These are phyloP conservation scores for Antennarius maculatus DNA, from an alignment of 2,797 vertebrate genomes.

Conservation along the genomic window DNA sequence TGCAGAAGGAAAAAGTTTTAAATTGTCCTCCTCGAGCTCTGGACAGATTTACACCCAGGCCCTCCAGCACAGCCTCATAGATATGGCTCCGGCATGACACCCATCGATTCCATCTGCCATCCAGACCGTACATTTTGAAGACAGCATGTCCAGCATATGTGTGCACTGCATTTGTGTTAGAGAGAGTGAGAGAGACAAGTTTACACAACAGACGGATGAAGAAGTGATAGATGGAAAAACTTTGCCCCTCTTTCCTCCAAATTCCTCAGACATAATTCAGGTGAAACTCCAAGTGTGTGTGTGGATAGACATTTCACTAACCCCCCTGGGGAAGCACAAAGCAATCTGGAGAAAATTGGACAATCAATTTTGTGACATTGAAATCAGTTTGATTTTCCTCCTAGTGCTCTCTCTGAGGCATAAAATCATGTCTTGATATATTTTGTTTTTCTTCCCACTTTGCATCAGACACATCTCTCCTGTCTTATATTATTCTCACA, in stretches of 20 bases:
- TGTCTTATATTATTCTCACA: slow-evolving; percentile 41
- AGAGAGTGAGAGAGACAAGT: slow-evolving; percentile 3
- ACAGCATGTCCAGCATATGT: slow-evolving; percentile 28
- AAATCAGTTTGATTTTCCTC: slow-evolving; percentile 74
- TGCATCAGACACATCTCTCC: slow-evolving; percentile 27
- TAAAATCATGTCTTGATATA: slow-evolving; percentile 71
- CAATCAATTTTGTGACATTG: slow-evolving; percentile 83
- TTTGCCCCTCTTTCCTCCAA: slow-evolving; percentile 20
- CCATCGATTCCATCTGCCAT: slow-evolving; percentile 31
- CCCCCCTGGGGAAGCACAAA: slow-evolving; percentile 57
- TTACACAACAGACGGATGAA: not conserved
- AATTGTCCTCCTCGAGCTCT: slow-evolving; percentile 36
- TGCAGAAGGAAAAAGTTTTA: slow-evolving; percentile 34
- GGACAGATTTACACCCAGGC: slow-evolving; percentile 37
- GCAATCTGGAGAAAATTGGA: slow-evolving; percentile 82
- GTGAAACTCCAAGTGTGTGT: slow-evolving; percentile 47
- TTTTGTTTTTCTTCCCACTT: slow-evolving; percentile 51
- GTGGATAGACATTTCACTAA: slow-evolving; percentile 56
- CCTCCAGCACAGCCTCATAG: slow-evolving; percentile 39
- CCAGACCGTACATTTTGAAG: slow-evolving; percentile 9
- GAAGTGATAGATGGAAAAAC: not conserved
- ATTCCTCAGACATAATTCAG: slow-evolving; percentile 37
- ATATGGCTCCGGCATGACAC: slow-evolving; percentile 26
- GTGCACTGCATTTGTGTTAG: not conserved
- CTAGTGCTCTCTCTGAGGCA: slow-evolving; percentile 53